phyloP scores from a whole-genome alignment of 2,888 invertebrate species.

The Leucoptera coffeella region DNA sequence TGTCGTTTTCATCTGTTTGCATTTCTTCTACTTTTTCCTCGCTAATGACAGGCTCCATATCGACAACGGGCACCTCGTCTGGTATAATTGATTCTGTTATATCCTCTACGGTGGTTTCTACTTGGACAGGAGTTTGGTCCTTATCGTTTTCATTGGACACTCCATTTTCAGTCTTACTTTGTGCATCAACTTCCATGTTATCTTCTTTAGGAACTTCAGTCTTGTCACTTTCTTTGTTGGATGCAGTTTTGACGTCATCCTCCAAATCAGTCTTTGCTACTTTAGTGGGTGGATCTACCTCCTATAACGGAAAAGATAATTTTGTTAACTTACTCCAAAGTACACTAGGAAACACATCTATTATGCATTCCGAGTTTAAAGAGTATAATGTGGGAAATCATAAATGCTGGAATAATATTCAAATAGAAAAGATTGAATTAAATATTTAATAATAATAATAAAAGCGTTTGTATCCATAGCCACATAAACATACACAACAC shows the following conservation, averaged over 20 bases:
- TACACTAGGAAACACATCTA: too few species aligned
- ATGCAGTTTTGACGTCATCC: constrained; percentile 17
- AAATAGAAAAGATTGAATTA: too few species aligned
- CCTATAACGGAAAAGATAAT: too few species aligned
- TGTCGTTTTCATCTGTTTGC: constrained; percentile 15
- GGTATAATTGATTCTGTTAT: constrained; percentile 14
- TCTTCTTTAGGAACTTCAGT: constrained; percentile 12
- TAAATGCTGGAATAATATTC: too few species aligned
- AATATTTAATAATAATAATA: too few species aligned
- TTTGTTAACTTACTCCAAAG: too few species aligned
- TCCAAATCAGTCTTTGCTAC: constrained; percentile 43
- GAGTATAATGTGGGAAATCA: too few species aligned
- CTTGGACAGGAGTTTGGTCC: constrained; percentile 8
- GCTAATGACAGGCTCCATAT: constrained; percentile 15
- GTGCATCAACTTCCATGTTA: constrained; percentile 17
- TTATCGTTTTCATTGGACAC: constrained; percentile 7
- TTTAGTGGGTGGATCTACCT: constrained; percentile 38
- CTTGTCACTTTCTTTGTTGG: constrained; percentile 10
- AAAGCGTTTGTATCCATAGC: too few species aligned
- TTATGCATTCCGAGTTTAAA: too few species aligned
- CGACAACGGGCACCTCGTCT: constrained; percentile 13
- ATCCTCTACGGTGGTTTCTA: constrained; percentile 16
- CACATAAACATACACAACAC: too few species aligned
- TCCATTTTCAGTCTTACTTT: constrained; percentile 9
- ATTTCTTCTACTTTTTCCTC: constrained; percentile 16